A percentile compares a stretch with the other conserved stretches of the same genome.
These are phyloP conservation scores for Clarias fuscus DNA, from an alignment of 2,797 vertebrate genomes.

Conservation along the genomic window DNA sequence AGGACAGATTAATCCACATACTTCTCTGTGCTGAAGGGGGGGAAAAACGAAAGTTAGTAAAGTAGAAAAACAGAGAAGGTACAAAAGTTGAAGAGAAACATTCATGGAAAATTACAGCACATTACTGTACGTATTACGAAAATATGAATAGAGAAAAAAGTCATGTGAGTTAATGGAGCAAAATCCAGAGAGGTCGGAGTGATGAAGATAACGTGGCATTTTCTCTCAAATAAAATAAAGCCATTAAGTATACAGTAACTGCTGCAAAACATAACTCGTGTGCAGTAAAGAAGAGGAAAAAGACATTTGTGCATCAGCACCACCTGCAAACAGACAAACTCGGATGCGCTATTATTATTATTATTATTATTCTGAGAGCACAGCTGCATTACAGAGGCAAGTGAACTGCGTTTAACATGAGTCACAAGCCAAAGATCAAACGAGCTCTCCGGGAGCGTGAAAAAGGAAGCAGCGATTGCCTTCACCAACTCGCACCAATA, in stretches of 20 bases:
- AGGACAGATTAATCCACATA: neutral
- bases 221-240: neutral
- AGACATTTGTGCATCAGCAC: neutral
- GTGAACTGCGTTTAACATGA: constrained; percentile 25
- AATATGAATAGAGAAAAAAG: neutral
- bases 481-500: constrained; percentile 29
- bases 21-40: neutral
- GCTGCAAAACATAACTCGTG: neutral
- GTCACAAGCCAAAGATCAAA: constrained; percentile 32
- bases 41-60: constrained; percentile 10
- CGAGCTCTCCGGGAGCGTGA: constrained; percentile 18
- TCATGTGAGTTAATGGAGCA: neutral
- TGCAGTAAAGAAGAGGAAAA: neutral
- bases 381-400: constrained; percentile 27
- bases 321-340: constrained; percentile 40
- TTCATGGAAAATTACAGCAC: neutral
- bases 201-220: constrained; percentile 9
- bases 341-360: constrained; percentile 15
- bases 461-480: constrained; percentile 33
- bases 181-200: constrained; percentile 4
- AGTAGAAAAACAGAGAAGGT: neutral
- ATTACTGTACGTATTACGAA: neutral
- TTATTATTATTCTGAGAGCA: constrained; percentile 17
- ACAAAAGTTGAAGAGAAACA: neutral
- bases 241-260: neutral